These are phyloP conservation scores for Andrena flavipes DNA, from an alignment of 2,888 invertebrate species.

Conservation along the genomic window DNA sequence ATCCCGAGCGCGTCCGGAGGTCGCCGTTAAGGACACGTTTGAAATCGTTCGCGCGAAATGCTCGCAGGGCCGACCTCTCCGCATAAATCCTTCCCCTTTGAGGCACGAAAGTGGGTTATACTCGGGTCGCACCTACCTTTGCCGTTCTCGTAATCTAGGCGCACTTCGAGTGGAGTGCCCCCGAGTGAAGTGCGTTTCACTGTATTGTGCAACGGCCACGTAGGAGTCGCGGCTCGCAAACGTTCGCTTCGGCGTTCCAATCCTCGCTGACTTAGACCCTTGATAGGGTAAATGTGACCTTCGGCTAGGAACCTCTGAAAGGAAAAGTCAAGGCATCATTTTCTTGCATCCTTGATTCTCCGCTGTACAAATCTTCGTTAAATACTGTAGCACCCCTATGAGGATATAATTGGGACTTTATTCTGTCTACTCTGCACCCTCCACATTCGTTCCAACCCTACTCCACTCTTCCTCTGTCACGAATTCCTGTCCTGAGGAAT, in stretches of 20 bases:
- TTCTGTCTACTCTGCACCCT: background rate
- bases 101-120: slow-evolving; percentile 58
- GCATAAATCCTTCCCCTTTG: slow-evolving; percentile 57
- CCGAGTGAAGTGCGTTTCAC: slow-evolving; percentile 66
- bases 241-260: slow-evolving; percentile 42
- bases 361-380: background rate
- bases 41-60: slow-evolving; percentile 69
- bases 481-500: slow-evolving; percentile 22
- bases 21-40: slow-evolving; percentile 60
- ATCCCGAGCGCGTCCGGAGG: slow-evolving; percentile 33
- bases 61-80: slow-evolving; percentile 53
- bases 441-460: background rate
- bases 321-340: background rate
- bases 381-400: no score
- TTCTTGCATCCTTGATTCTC: background rate
- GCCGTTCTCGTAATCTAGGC: slow-evolving; percentile 61
- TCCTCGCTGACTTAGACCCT: background rate
- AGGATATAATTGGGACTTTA: no score
- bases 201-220: slow-evolving; percentile 58
- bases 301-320: slow-evolving; percentile 5
- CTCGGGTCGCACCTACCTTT: slow-evolving; percentile 62
- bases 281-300: slow-evolving; percentile 13
- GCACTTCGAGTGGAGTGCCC: slow-evolving; percentile 59
- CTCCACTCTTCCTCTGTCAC: background rate
- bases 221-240: slow-evolving; percentile 43